Evolutionary conservation across 1,140 invertebrate genomes (phyloP), one percentile per base, ranked within the genome.

Genomic region (Drosophila watanabei): DNA sequence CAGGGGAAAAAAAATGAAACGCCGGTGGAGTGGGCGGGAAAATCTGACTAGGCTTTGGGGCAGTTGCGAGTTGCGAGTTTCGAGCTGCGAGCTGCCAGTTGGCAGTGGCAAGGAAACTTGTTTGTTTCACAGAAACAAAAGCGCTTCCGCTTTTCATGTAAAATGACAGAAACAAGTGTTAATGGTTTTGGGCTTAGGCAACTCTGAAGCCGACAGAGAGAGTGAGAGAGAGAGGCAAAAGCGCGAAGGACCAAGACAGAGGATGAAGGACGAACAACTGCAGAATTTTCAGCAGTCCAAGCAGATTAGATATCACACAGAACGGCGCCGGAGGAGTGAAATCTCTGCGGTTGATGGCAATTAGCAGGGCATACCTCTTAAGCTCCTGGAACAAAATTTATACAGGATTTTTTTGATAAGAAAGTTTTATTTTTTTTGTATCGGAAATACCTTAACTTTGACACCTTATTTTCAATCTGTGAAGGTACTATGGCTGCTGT

Each of bases 81-180:
- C 16, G 43, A 76, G 63, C 51, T 69, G 61, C 43, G 39, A 68
- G 62, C 52, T 54, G 46, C 20, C 63, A 68, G 66, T 70, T 54
- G 72, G 65, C 65, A 54, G 68, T 56, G 75, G 66, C 71, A 81
- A 79, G 78, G 69, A 89, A 88, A 88, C 85, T 88, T 88, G 85
- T 84, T 89, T 88, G 85, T 84, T 88, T 86, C 85, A 88, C 85
- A 89, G 85, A 88, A 84, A 88, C 85, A 88, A 88, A 88, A 84
- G 85, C 85, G 85, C 78, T 88, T 88, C 85, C 85, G 85, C 85
- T 89, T 89, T 84, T 84, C 85, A 89, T 88, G 81, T 84, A 89
- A 89, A 88, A 84, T 89, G 85, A 88, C 85, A 88, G 85, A 88
- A 88, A 88, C 85, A 88, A 88, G 85, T 89, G 85, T 88, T 88